These are phyloP conservation scores for Parasteatoda lunata DNA, from an alignment of 2,888 invertebrate genomes.

Conservation along the genomic window DNA sequence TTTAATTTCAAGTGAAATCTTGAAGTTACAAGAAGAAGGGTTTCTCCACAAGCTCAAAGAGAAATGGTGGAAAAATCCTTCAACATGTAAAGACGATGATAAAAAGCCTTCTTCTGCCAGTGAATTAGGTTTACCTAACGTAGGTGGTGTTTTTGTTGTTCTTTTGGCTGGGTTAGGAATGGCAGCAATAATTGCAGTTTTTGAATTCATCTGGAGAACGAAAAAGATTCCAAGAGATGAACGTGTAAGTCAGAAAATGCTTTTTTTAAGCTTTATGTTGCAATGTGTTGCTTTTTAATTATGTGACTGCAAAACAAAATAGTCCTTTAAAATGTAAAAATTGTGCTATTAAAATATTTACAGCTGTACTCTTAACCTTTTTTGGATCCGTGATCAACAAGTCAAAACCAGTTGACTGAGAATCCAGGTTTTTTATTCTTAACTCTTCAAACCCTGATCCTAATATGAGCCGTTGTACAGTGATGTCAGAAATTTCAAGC, in stretches of 20 bases:
- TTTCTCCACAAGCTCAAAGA: conserved; percentile 82
- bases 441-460: no score
- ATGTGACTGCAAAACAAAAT: no score
- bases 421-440: no score
- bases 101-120: conserved; percentile 73
- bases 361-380: no score
- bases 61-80: conserved; percentile 97
- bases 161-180: conserved; percentile 93
- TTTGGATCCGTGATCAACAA: no score
- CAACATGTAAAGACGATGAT: conserved; percentile 69
- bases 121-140: conserved; percentile 90
- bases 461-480: no score
- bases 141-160: conserved; percentile 96
- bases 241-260: conserved; percentile 80
- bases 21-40: conserved; percentile 96
- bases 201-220: conserved; percentile 97
- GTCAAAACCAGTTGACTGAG: no score
- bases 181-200: conserved; percentile 92
- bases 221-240: conserved; percentile 93
- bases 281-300: no score
- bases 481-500: no score
- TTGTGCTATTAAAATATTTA: no score
- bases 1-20: conserved; percentile 93
- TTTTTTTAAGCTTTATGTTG: no score
- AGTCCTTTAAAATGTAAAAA: no score